Evolutionary conservation across 2,797 vertebrate species (phyloP).

Genomic region (Oreonectes daqikongensis): DNA sequence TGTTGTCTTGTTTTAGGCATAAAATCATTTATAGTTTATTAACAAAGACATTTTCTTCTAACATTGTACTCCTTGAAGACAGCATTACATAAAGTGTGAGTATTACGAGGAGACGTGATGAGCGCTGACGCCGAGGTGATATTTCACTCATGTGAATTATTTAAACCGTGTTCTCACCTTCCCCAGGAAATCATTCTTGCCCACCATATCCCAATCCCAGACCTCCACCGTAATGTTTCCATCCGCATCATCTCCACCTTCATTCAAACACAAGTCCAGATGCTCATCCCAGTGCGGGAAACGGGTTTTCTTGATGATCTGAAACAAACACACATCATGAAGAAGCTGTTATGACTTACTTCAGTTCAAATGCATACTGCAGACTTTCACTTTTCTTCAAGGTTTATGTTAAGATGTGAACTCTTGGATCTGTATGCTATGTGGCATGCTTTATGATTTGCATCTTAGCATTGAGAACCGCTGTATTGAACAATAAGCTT

Average conservation of each 20-base stretch:
- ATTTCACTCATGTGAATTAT: background rate
- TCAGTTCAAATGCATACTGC: background rate
- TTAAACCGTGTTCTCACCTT: slow-evolving; percentile 72
- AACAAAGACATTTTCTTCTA: too few relatives aligned
- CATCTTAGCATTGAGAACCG: too few relatives aligned
- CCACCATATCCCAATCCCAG: slow-evolving; percentile 97
- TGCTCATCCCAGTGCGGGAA: slow-evolving; percentile 90
- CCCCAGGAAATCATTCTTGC: slow-evolving; percentile 93
- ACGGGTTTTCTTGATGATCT: slow-evolving; percentile 92
- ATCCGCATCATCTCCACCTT: slow-evolving; percentile 66
- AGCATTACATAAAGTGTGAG: too few relatives aligned
- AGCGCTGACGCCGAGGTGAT: background rate
- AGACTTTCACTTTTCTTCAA: too few relatives aligned
- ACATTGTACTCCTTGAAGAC: too few relatives aligned
- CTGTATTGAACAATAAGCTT: background rate
- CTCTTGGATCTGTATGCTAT: too few relatives aligned
- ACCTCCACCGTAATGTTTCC: slow-evolving; percentile 81
- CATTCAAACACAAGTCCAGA: slow-evolving; percentile 80
- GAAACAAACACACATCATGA: slow-evolving; percentile 10
- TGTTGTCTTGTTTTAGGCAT: too few relatives aligned
- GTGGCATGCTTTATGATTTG: too few relatives aligned
- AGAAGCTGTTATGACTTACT: too few relatives aligned
- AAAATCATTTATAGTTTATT: too few relatives aligned
- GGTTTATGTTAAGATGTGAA: too few relatives aligned
- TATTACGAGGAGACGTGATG: background rate